Conservation (phyloP, 2,113 vertebrate genomes). For the Beaufortia kweichowensis region DNA sequence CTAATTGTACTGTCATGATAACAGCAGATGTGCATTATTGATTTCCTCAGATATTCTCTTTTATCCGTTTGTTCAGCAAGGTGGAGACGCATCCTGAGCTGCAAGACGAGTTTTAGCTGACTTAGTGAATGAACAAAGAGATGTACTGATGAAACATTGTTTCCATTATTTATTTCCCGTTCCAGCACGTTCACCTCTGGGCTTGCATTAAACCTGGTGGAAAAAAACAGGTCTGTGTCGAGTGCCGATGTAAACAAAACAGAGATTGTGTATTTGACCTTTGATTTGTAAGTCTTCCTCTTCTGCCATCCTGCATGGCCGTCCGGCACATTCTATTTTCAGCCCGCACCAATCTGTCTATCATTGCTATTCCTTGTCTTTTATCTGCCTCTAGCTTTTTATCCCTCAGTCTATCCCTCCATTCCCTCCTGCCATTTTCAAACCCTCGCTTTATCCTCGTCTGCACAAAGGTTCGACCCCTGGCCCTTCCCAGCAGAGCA, state of each 20-base stretch:
- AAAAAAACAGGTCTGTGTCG: neutral
- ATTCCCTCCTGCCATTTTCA: slow-evolving; percentile 45
- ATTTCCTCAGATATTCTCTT: slow-evolving; percentile 35
- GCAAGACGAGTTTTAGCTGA: slow-evolving; percentile 24
- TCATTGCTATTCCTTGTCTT: slow-evolving; percentile 47
- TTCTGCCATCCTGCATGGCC: slow-evolving; percentile 29
- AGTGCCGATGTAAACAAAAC: slow-evolving; percentile 24
- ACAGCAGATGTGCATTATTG: slow-evolving; percentile 15
- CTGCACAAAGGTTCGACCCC: neutral
- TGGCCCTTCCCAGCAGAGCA: neutral
- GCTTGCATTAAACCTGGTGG: neutral
- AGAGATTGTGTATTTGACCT: slow-evolving; percentile 27
- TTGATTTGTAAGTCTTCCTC: slow-evolving; percentile 34
- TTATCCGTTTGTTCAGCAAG: slow-evolving; percentile 11
- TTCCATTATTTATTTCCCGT: slow-evolving; percentile 46
- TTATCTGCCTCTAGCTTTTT: slow-evolving; percentile 15
- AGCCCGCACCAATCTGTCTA: slow-evolving; percentile 44
- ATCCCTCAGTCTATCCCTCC: slow-evolving; percentile 41
- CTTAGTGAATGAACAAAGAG: slow-evolving; percentile 44
- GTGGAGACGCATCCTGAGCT: slow-evolving; percentile 8
- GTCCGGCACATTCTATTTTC: neutral
- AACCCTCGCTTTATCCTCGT: slow-evolving; percentile 6
- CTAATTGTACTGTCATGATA: neutral
- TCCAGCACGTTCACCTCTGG: slow-evolving; percentile 18
- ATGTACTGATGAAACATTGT: slow-evolving; percentile 34